A percentile compares a stretch with the other conserved stretches of the same genome.
Evolutionary conservation across 2,113 vertebrate genomes (phyloP).

Genomic region (Tragulus kanchil): DNA sequence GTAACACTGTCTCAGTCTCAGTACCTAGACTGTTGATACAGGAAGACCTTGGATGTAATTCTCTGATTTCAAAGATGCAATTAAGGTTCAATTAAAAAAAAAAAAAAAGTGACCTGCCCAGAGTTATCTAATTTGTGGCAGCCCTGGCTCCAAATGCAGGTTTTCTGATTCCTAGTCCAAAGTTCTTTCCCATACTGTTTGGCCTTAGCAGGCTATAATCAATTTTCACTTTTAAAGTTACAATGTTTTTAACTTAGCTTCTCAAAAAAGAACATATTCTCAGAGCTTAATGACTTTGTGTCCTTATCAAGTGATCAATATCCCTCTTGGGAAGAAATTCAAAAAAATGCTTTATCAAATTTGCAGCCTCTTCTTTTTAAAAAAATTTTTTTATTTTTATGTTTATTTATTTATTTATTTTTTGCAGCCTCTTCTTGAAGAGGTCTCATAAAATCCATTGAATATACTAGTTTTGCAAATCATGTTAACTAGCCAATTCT

Average conservation of each 20-base stretch:
- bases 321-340: constrained; percentile 37
- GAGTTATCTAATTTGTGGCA: not conserved
- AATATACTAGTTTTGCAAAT: not conserved
- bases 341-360: constrained; percentile 35
- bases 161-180: not conserved
- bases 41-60: not conserved
- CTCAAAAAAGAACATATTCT: constrained; percentile 52
- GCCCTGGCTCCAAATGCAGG: not conserved
- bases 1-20: not conserved
- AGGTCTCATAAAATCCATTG: not conserved
- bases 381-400: too few relatives aligned
- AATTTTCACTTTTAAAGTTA: constrained; percentile 44
- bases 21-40: not conserved
- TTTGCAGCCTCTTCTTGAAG: not conserved
- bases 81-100: not conserved
- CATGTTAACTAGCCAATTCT: not conserved
- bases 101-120: not conserved
- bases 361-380: not conserved
- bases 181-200: constrained; percentile 6
- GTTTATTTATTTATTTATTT: too few relatives aligned
- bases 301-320: constrained; percentile 53
- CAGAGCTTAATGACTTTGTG: constrained; percentile 36
- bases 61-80: not conserved
- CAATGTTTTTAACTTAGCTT: constrained; percentile 39
- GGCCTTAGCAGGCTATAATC: not conserved